Evolutionary conservation across 35 echinoderm and acorn worm genomes (phyloP), one percentile per base, ranked within the genome.

Genomic region (Lytechinus variegatus): DNA sequence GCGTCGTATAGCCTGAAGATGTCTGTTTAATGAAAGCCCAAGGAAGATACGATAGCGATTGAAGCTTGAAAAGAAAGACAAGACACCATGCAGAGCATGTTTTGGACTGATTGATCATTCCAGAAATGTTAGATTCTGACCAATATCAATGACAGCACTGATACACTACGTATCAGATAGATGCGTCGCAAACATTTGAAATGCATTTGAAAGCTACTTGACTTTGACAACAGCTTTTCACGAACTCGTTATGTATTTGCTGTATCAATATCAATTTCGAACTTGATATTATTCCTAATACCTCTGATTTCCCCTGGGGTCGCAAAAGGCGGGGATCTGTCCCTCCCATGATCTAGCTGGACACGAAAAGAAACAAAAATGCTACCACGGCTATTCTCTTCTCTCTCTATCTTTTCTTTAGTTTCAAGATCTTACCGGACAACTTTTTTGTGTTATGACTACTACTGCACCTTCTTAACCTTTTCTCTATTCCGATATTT

Each of bases 251-350:
- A 79, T 79, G 66, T n/a, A 79, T 79, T 79, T n/a, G 66, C 66
- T 79, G 66, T 79, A 79, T 79, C 66, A 79, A 79, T 79, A 79
- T 79, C 66, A 79, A 79, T 79, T 79, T 79, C 66, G 16, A 79
- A 79, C 66, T 79, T 79, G 66, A 7, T 79, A 79, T 79, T 79
- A 79, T 79, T 79, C 14, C 66, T 79, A 24, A 79, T 79, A 79
- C 66, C 66, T 79, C 66, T 79, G 66, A 79, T 79, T 79, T 79
- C 66, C 66, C 66, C 8, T 7, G 66, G 14, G 66, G 19, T 79
- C 66, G 14, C 66, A 79, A 79, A 79, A 79, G 66, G 66, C 66
- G 66, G 66, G 8, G 16, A 79, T 79, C 66, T 79, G 4, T 79
- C 6, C 66, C 66, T 79, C 66, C 66, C 66, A 79, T 79, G 19